phyloP scores from a whole-genome alignment of 2,113 vertebrate species.

The Calonectris borealis region DNA sequence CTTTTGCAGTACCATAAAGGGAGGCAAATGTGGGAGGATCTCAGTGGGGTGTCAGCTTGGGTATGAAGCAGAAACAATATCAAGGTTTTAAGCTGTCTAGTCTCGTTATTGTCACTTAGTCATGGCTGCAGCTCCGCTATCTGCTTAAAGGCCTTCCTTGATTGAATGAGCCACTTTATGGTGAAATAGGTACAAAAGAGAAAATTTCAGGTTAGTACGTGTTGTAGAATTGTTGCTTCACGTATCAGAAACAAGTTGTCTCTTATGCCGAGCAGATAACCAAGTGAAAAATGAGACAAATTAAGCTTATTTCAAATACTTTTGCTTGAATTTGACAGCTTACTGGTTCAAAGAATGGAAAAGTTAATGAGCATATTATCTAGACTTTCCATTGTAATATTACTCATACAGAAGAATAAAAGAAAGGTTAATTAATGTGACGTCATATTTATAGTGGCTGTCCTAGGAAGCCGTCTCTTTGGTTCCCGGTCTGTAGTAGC shows the following conservation, averaged over 20 bases:
- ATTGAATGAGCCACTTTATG: not conserved
- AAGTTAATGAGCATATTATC: not conserved
- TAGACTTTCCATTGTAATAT: not conserved
- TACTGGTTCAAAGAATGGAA: not conserved
- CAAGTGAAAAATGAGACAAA: not conserved
- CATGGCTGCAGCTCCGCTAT: not conserved
- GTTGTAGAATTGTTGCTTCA: not conserved
- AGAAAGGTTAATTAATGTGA: not conserved
- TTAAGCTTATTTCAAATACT: not conserved
- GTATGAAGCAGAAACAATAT: slow-evolving; percentile 26
- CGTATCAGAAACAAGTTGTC: not conserved
- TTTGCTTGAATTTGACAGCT: not conserved
- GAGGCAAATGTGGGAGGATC: slow-evolving; percentile 3
- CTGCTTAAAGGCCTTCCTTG: not conserved
- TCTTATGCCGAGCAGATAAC: not conserved
- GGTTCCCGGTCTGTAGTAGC: not conserved
- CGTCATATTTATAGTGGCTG: not conserved
- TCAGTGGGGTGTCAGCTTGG: slow-evolving; percentile 27
- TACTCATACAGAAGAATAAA: not conserved
- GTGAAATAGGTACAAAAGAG: not conserved
- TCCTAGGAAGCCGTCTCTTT: not conserved
- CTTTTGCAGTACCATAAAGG: not conserved
- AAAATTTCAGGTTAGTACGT: not conserved
- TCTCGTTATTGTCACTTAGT: not conserved
- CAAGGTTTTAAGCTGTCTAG: slow-evolving; percentile 40